phyloP scores from a whole-genome alignment of 2,113 vertebrate genomes.

The Meleagris gallopavo region DNA sequence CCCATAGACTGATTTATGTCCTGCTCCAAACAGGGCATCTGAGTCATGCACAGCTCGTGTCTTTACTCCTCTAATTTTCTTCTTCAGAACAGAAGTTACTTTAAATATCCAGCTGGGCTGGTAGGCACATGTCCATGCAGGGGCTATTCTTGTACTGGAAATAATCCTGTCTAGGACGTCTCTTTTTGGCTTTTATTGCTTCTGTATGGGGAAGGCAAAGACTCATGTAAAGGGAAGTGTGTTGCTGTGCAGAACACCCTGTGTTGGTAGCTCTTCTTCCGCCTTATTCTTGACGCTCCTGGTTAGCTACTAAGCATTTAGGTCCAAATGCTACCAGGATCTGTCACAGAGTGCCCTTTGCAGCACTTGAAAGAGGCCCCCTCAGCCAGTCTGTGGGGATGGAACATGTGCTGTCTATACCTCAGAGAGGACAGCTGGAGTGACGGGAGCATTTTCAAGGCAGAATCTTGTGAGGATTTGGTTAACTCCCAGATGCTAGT shows the following conservation, averaged over 20 bases:
- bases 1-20: not conserved
- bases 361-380: not conserved
- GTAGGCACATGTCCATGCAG: not conserved
- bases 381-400: not conserved
- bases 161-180: not conserved
- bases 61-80: not conserved
- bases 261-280: not conserved
- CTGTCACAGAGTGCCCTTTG: not conserved
- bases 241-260: not conserved
- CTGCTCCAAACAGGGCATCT: not conserved
- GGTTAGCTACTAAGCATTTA: not conserved
- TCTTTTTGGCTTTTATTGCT: not conserved
- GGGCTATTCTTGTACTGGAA: not conserved
- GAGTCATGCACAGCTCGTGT: not conserved
- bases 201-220: not conserved
- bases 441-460: not conserved
- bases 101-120: too few species aligned
- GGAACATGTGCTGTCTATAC: not conserved
- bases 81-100: not conserved
- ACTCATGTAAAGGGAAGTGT: accelerated
- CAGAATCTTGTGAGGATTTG: not conserved
- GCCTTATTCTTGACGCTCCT: not conserved
- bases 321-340: not conserved
- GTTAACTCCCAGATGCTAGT: not conserved
- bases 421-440: not conserved